A percentile compares a stretch with the other conserved stretches of the same genome.
These are phyloP conservation scores for Leptonema lineaticorne DNA, from an alignment of 1,140 invertebrate genomes.

Conservation along the genomic window DNA sequence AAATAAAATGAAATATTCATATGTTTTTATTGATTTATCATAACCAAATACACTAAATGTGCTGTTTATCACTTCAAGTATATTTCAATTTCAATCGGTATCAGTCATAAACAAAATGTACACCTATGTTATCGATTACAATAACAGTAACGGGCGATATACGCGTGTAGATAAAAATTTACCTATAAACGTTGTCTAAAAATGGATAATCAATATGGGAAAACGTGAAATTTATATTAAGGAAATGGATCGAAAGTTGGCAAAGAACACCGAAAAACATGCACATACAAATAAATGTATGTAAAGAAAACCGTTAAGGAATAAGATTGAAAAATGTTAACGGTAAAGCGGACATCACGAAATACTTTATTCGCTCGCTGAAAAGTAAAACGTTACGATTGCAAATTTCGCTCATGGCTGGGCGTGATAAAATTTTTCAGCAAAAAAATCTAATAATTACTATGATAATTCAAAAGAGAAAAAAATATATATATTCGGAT, in stretches of 20 bases:
- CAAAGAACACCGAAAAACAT: neutral
- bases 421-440: neutral
- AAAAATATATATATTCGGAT: neutral
- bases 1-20: neutral
- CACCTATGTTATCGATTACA: neutral
- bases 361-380: neutral
- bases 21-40: neutral
- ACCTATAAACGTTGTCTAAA: neutral
- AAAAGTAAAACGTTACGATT: neutral
- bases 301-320: constrained; percentile 1
- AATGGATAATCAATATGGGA: neutral
- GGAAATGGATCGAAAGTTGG: neutral
- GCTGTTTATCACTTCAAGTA: too few relatives aligned
- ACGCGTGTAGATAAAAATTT: neutral
- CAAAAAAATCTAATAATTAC: neutral
- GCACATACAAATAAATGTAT: neutral
- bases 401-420: neutral
- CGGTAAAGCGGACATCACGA: neutral
- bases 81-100: too few relatives aligned
- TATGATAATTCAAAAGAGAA: neutral
- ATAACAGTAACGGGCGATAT: neutral
- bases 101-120: neutral
- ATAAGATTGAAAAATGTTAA: neutral
- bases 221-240: neutral
- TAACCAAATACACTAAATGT: too few relatives aligned